phyloP scores from a whole-genome alignment of 2,797 vertebrate genomes.

The Squalus acanthias region DNA sequence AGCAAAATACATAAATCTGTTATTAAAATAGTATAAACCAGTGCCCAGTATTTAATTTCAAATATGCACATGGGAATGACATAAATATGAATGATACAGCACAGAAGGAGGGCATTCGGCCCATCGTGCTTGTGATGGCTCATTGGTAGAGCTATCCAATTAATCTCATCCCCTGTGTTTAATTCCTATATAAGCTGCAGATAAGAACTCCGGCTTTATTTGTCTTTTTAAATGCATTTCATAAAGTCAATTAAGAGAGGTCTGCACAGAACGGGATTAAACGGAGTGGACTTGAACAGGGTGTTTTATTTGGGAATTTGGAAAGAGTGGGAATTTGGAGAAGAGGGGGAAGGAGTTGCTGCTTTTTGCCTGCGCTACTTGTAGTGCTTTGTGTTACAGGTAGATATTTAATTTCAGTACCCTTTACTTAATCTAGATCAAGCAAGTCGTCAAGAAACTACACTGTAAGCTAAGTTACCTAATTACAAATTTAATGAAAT shows the following conservation, averaged over 20 bases:
- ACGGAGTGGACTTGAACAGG: too few relatives aligned
- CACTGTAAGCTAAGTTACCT: too few relatives aligned
- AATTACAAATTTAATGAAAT: too few relatives aligned
- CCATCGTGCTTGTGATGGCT: neutral
- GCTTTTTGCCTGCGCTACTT: too few relatives aligned
- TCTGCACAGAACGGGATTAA: too few relatives aligned
- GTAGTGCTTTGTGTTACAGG: too few relatives aligned
- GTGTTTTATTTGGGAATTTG: too few relatives aligned
- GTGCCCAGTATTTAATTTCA: neutral
- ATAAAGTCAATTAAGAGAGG: neutral
- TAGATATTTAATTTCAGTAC: too few relatives aligned
- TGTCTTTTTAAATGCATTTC: neutral
- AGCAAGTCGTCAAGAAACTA: too few relatives aligned
- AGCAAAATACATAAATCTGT: neutral
- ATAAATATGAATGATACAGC: neutral
- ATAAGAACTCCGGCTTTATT: neutral
- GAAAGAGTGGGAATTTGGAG: too few relatives aligned
- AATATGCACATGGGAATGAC: neutral
- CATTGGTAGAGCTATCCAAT: neutral
- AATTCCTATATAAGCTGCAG: neutral
- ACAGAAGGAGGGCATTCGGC: neutral
- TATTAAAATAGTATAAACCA: neutral
- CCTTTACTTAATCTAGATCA: too few relatives aligned
- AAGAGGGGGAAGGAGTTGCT: too few relatives aligned
- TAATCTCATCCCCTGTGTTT: neutral